Base-by-base conservation (phyloP, 1,140 invertebrate species). In the Caenorhabditis inopinata region DNA sequence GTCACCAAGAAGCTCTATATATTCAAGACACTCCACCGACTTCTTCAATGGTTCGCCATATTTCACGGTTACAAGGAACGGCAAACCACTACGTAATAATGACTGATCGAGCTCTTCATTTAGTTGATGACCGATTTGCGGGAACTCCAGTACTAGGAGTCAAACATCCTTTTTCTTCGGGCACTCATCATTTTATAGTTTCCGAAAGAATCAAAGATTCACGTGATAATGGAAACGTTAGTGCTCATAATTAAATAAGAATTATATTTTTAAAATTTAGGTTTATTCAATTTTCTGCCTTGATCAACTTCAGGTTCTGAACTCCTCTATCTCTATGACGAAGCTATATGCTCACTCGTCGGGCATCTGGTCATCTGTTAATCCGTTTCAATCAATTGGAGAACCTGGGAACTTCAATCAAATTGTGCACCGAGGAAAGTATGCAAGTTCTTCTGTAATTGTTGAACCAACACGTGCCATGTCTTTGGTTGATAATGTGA, bases 51-150 rank as follows among this genome's bases (percentile, higher is more conserved):
- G 38, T 68, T 75, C 74, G 47, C 2, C 47, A 48, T 27, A 21
- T 75, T 47, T 47, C 74, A 11, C 46, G 47, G 6, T 1, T 47
- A 18, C 7, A 25, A n/a, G 25, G 11, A 6, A 75, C 74, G 9
- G 74, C 68, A 11, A 35, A 79, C 46, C 25, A 27, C 18, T 74
- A 68, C 18, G 18, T 49, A 25, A 68, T 62, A 12, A 51, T 79
- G 38, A 58, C 78, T n/a, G 42, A 47, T 45, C 14, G 42, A 25
- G 16, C 42, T 1, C 21, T 79, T 21, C 58, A 74, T 27, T 23
- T 79, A 9, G 23, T 79, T 38, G 78, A 79, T 42, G 78, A 79
- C 27, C 78, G 78, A 21, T 51, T 49, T 14, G 62, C 78, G 2
- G 73, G 73, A 21, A 47, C 16, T 6, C 21, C 62, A 9, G 18